Evolutionary conservation across 2,797 vertebrate genomes (phyloP).

Genomic region (Clamator glandarius): DNA sequence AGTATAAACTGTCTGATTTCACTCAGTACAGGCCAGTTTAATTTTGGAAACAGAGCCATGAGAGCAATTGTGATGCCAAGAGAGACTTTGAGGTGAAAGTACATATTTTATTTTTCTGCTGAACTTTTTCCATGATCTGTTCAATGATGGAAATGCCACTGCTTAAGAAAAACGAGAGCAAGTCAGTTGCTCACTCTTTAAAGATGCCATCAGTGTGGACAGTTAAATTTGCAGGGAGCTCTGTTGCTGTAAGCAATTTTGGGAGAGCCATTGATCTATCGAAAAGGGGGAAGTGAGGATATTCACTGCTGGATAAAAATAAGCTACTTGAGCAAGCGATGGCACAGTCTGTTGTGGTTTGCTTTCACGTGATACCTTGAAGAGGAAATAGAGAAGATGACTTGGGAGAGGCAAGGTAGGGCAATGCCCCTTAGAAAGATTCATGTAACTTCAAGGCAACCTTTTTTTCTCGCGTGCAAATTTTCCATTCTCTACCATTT

Average conservation of each 20-base stretch:
- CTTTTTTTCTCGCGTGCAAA: neutral
- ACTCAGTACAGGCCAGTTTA: neutral
- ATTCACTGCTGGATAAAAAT: constrained; percentile 67
- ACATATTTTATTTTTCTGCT: neutral
- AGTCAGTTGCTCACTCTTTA: neutral
- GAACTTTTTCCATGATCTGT: neutral
- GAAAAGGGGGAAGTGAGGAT: constrained; percentile 69
- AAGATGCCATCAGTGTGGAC: neutral
- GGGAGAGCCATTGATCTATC: constrained; percentile 41
- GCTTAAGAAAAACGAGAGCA: neutral
- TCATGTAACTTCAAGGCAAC: constrained; percentile 8
- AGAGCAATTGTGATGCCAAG: neutral
- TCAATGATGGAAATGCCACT: neutral
- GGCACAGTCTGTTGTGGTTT: constrained; percentile 69
- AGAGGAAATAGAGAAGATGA: constrained; percentile 63
- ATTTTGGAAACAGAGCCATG: neutral
- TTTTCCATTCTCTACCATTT: neutral
- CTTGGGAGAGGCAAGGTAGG: constrained; percentile 63
- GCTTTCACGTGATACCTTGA: constrained; percentile 61
- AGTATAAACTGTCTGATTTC: neutral
- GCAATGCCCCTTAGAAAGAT: constrained; percentile 32
- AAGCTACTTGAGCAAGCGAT: constrained; percentile 69
- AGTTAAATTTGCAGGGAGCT: neutral
- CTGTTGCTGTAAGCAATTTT: neutral
- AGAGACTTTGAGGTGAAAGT: neutral